Evolutionary conservation across 1,140 invertebrate species (phyloP).

Genomic region (Drosophila parabipectinata): DNA sequence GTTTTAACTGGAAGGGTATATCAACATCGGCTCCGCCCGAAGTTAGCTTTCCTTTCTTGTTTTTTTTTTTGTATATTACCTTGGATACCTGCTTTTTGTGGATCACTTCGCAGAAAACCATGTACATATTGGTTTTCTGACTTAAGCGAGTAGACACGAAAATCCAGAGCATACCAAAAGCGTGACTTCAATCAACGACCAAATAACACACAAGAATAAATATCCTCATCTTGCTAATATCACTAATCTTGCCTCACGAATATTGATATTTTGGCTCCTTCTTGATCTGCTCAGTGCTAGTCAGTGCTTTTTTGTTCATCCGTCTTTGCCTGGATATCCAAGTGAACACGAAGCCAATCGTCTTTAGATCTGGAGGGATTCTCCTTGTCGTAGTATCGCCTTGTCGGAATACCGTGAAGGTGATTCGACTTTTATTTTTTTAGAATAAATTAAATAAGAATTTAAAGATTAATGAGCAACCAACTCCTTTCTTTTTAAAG

Average conservation of each 20-base stretch:
- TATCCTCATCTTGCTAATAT: conserved; percentile 98
- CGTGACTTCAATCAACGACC: conserved; percentile 96
- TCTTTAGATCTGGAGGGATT: conserved; percentile 98
- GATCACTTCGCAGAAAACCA: neutral
- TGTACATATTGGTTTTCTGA: neutral
- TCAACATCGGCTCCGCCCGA: too few species aligned
- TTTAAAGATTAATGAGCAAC: too few species aligned
- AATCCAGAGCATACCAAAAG: conserved; percentile 90
- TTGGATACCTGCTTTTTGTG: neutral
- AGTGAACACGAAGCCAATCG: conserved; percentile 95
- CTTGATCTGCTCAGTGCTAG: conserved; percentile 95
- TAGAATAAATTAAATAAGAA: too few species aligned
- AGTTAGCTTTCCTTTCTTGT: too few species aligned
- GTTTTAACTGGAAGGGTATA: too few species aligned
- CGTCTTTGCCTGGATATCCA: conserved; percentile 99
- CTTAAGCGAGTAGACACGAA: neutral
- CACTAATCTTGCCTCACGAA: conserved; percentile 91
- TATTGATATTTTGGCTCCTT: conserved; percentile 99
- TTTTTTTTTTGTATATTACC: neutral
- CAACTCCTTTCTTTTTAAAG: too few species aligned
- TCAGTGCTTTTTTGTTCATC: conserved; percentile 96
- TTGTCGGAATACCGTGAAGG: conserved; percentile 98
- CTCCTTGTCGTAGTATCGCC: conserved; percentile 99
- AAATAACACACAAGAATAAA: conserved; percentile 97
- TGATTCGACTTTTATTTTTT: conserved; percentile 88